Evolutionary conservation across 2,113 vertebrate genomes (phyloP), one percentile per base, ranked within the genome.

Genomic region (Campylorhamphus procurvoides): DNA sequence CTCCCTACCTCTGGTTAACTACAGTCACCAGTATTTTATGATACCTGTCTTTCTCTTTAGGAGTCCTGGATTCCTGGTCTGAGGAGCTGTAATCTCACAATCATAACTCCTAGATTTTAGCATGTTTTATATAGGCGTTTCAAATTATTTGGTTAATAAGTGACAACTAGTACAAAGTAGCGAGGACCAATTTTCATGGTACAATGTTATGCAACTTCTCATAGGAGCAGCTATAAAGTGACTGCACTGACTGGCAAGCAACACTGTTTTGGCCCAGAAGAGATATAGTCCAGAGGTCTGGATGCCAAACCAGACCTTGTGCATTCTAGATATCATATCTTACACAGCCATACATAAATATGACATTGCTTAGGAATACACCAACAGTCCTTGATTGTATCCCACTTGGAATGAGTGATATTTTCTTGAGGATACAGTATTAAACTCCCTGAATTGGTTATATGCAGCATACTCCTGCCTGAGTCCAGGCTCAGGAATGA

Each of bases 371-470:
- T 71, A 47, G 15, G 33, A 75, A 59, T 40, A 59, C 20, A 35
- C 6, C 23, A 59, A 16, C 22, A 42, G 12, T 44, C 12, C 17
- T 67, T 18, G 15, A 53, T 4, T 84, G 7, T 40, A 22, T 67
- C 25, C 50, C 35, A 46, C 19, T 12, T 50, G 53, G 23, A 76
- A 6, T 37, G 8, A 76, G 6, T 5, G 15, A 29, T 50, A 53
- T 82, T 93, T 76, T 86, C 16, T 69, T 69, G 14, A 81, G 40
- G 12, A 8, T 73, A 29, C 28, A 25, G 7, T 47, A 78, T 77
- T 20, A 59, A 58, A 42, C 12, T 12, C 66, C 10, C 27, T 58
- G 18, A 31, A 0, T 46, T 1, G 0, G 4, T 53, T 78, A 14
- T 27, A 17, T 49, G 35, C 14, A 49, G 17, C 9, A 9, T 40